These are phyloP conservation scores for Octomys mimax DNA, from an alignment of 2,797 vertebrate species.

Conservation along the genomic window DNA sequence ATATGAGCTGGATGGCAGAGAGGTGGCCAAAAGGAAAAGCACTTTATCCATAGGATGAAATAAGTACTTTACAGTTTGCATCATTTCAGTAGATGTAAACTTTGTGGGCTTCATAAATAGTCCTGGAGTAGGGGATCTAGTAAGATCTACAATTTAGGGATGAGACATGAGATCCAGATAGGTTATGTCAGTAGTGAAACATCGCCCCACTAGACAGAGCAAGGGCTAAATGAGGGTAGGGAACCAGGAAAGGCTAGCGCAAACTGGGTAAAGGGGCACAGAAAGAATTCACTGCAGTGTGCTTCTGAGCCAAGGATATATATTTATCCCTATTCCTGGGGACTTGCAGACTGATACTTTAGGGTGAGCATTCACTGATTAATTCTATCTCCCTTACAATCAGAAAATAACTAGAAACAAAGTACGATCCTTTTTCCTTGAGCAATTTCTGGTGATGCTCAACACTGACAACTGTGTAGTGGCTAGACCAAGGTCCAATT, in stretches of 20 bases:
- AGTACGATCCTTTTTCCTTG: neutral
- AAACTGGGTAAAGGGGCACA: too few relatives aligned
- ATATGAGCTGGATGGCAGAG: neutral
- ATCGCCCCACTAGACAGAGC: neutral
- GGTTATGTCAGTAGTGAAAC: neutral
- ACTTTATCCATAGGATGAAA: accelerated
- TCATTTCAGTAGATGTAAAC: neutral
- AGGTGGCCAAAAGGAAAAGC: neutral
- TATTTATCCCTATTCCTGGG: neutral
- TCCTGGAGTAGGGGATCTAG: neutral
- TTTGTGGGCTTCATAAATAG: neutral
- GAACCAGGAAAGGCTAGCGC: neutral
- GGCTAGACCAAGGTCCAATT: neutral
- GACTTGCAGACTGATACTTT: neutral
- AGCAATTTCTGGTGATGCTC: neutral
- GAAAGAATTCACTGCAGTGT: neutral
- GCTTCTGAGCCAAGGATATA: neutral
- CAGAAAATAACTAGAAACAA: neutral
- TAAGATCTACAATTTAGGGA: neutral
- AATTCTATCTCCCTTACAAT: neutral
- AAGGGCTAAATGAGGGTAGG: neutral
- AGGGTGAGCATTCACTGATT: neutral
- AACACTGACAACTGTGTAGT: neutral
- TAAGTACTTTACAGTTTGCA: neutral
- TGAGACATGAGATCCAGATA: neutral